These are phyloP conservation scores for Phalacrocorax aristotelis DNA, from an alignment of 2,113 vertebrate species.

Conservation along the genomic window DNA sequence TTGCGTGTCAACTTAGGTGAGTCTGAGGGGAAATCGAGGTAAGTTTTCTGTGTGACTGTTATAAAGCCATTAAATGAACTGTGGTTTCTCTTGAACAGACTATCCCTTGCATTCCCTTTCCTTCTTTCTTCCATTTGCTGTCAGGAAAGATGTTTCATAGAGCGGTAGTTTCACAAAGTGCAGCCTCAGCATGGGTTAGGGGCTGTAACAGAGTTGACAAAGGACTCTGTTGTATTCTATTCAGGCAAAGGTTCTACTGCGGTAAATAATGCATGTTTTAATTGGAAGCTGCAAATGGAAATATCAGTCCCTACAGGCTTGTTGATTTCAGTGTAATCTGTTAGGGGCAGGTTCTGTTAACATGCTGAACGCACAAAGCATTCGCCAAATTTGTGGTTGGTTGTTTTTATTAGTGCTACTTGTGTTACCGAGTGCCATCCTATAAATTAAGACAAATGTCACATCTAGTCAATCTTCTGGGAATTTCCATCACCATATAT, in stretches of 20 bases:
- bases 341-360: not conserved
- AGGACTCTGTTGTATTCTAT: not conserved
- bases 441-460: not conserved
- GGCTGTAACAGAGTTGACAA: not conserved
- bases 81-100: not conserved
- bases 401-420: not conserved
- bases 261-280: constrained; percentile 54
- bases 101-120: not conserved
- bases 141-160: not conserved
- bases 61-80: not conserved
- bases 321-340: not conserved
- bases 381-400: not conserved
- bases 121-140: not conserved
- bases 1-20: not conserved
- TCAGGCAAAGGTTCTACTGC: not conserved
- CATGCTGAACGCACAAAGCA: not conserved
- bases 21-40: not conserved
- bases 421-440: not conserved
- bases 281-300: constrained; percentile 17
- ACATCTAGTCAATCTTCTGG: not conserved
- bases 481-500: not conserved
- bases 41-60: not conserved
- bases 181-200: not conserved
- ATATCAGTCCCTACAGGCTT: not conserved
- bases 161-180: not conserved